A percentile compares a stretch with the other conserved stretches of the same genome.
These are phyloP conservation scores for Phaedon cochleariae DNA, from an alignment of 2,888 invertebrate genomes.

Conservation along the genomic window DNA sequence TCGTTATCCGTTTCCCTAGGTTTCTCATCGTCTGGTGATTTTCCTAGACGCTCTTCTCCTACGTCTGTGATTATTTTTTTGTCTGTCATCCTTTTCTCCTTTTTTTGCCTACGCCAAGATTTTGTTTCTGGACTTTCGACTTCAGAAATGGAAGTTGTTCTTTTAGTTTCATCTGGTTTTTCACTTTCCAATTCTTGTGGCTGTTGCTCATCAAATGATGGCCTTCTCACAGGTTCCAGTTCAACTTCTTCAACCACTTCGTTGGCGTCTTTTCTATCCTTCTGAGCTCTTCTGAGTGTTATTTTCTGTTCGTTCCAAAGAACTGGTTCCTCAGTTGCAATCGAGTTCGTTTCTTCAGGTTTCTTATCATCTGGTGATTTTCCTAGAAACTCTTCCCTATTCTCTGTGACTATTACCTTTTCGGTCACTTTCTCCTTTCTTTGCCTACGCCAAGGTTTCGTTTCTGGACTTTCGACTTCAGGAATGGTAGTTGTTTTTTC, in stretches of 20 bases:
- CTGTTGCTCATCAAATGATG: neutral
- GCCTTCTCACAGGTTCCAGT: conserved; percentile 18
- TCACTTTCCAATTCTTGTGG: conserved; percentile 44
- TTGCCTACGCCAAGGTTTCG: conserved; percentile 22
- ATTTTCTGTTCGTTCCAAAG: conserved; percentile 72
- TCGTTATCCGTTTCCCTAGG: conserved; percentile 47
- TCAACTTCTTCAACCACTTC: conserved; percentile 62
- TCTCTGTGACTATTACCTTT: neutral
- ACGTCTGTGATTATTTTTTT: conserved; percentile 17
- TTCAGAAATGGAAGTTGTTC: conserved; percentile 6
- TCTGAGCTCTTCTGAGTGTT: conserved; percentile 61
- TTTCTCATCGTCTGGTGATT: conserved; percentile 49
- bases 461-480: conserved; percentile 11
- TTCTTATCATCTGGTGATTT: too few species aligned
- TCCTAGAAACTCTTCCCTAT: neutral
- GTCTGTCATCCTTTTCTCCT: conserved; percentile 14
- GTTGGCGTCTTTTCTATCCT: conserved; percentile 65
- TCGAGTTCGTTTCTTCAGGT: too few species aligned
- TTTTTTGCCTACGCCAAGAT: conserved; percentile 20
- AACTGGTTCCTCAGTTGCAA: conserved; percentile 32
- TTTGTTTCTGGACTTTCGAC: conserved; percentile 21
- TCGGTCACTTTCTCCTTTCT: neutral
- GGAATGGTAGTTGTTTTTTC: conserved; percentile 54
- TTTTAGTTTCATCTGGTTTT: neutral
- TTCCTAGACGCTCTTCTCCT: conserved; percentile 26